Base-by-base conservation (phyloP, 2,797 vertebrate genomes). In the Staurois parvus region DNA sequence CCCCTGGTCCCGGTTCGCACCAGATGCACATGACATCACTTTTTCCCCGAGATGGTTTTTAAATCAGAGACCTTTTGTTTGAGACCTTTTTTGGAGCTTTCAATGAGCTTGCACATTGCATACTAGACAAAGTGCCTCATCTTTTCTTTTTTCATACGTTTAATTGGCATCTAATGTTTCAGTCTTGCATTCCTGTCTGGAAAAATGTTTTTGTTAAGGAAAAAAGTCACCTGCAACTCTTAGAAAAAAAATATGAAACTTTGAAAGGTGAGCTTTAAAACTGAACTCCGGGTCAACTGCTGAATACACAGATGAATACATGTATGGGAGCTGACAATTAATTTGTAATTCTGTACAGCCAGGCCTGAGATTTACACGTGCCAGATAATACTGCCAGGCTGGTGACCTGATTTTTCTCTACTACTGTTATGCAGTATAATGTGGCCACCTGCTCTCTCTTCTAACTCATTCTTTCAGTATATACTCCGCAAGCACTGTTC, bases 141-240 rank as follows among this genome's bases (percentile, higher is more conserved):
- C 88, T 56, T 74, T 84, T 89, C 48, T 45, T 52, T 13, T 52
- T 17, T 52, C 89, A 82, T 87, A 89, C 89, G 89, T 89, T 89
- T 88, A 87, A 90, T 91, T 34, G n/a, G 85, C 76, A 90, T 93
- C 90, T 91, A 89, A 92, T 89, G 76, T 92, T 94, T 93, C 89
- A 91, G 91, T 87, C 80, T 77, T 88, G 52, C 69, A 74, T 79
- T 91, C 80, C 86, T 84, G 89, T 89, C 88, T 90, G 88, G 84
- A 91, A 92, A 89, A 87, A 89, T 89, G 64, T 21, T 79, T 37
- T 37, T 30, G 69, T 29, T 52, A 56, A 62, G 37, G 9, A 80
- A 56, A 74, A 48, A 84, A 42, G 30, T 73, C 59, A 52, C 76
- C 52, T 73, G 67, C 34, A 78, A 32, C 28, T 45, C n/a, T 48